A percentile compares a stretch with the other conserved stretches of the same genome.
phyloP scores from a whole-genome alignment of 2,888 invertebrate species.

The Ectropis crepuscularia region DNA sequence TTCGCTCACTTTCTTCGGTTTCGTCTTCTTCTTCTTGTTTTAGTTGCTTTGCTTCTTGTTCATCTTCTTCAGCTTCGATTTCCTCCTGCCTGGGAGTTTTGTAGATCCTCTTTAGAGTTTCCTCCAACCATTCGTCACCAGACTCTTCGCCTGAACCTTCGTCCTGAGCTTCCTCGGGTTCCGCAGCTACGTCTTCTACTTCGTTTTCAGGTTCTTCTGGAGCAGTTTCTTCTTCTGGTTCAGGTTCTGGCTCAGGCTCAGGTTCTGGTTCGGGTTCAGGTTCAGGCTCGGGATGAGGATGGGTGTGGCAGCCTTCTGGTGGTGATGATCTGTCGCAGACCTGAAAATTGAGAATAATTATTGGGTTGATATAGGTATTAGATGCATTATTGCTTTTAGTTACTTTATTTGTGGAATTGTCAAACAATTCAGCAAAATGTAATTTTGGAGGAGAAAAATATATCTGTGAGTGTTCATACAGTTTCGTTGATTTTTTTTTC shows the following conservation, averaged over 20 bases:
- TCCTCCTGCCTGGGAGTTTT: conserved; percentile 47
- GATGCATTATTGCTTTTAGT: too few relatives aligned
- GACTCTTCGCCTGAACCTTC: conserved; percentile 54
- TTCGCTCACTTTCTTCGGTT: conserved; percentile 9
- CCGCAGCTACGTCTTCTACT: conserved; percentile 54
- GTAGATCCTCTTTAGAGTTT: conserved; percentile 44
- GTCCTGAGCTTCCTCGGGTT: conserved; percentile 60
- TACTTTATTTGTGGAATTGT: too few relatives aligned
- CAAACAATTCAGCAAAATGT: too few relatives aligned
- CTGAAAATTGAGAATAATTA: conserved; percentile 46
- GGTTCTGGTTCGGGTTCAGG: conserved; percentile 60
- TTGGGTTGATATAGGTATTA: neutral
- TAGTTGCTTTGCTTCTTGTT: conserved; percentile 21
- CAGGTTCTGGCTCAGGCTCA: conserved; percentile 63
- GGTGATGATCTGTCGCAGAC: conserved; percentile 68
- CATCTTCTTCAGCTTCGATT: conserved; percentile 43
- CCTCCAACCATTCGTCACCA: conserved; percentile 52
- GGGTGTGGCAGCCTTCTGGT: conserved; percentile 55
- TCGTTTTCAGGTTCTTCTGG: conserved; percentile 61
- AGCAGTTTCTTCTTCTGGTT: conserved; percentile 59
- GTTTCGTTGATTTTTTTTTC: too few relatives aligned
- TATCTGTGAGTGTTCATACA: too few relatives aligned
- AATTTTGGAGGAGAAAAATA: too few relatives aligned
- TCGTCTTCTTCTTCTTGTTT: conserved; percentile 33
- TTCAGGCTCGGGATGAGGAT: conserved; percentile 53